Evolutionary conservation across 2,797 vertebrate genomes (phyloP), one percentile per base, ranked within the genome.

Genomic region (Spinibarbus caldwelli): DNA sequence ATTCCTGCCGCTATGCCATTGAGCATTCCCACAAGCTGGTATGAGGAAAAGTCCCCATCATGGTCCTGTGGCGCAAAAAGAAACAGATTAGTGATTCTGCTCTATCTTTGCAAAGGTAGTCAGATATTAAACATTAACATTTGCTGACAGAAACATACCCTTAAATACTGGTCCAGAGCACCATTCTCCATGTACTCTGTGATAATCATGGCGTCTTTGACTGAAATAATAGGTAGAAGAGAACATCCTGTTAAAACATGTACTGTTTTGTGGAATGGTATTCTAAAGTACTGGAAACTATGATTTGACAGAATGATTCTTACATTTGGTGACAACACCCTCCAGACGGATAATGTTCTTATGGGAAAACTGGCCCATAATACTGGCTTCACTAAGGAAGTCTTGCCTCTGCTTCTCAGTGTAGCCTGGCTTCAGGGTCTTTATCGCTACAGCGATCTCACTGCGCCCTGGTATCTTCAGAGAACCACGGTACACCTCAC

Each of bases 161-260:
- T 92, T 11, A 99, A 95, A 90, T 98, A 98, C 75, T 95, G 97
- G 89, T 99, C 98, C 8, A 99, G 93, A 0, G 98, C 98, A 0
- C 98, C 98, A 0, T 99, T 99, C 90, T 99, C 98, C 98, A 99
- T 99, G 94, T 97, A 99, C 45, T 99, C 98, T 0, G 98, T 97
- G 91, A 99, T 92, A 36, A 99, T 99, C 98, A 99, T 99, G 91
- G 96, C 95, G 17, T 97, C 97, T 36, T 99, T 99, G 90, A 96
- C 98, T 99, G 92, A 52, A 91, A 93, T 86, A 12, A 7, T 5
- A 85, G 85, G 88, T 11, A 78, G 7, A 88, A 82, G 83, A 83
- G 9, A 26, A 1, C 31, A 82, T 43, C 59, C n/a, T 81, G 62
- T 84, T 80, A 87, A 70, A 84, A 83, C 26, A 72, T 67, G 21